A percentile compares a stretch with the other conserved stretches of the same genome.
Evolutionary conservation across 2,113 vertebrate genomes (phyloP).

Genomic region (Nibea coibor): DNA sequence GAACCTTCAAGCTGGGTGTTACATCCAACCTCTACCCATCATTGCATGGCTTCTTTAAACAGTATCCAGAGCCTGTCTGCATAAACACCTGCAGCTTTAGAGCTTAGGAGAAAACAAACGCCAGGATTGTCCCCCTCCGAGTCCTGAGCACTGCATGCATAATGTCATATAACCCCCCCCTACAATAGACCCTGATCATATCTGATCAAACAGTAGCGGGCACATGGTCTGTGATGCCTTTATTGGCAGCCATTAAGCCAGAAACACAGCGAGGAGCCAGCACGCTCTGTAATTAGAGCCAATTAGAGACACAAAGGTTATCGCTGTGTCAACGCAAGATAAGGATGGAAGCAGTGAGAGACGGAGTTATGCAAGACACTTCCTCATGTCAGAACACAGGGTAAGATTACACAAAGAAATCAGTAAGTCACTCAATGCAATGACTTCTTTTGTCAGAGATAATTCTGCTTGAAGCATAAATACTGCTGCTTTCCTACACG

Average conservation of each 20-base stretch:
- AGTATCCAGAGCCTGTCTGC: slow-evolving; percentile 19
- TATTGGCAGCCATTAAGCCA: not conserved
- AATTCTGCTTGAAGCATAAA: not conserved
- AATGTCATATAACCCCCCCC: slow-evolving; percentile 4
- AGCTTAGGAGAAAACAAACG: slow-evolving; percentile 66
- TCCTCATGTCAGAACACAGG: not conserved
- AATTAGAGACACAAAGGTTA: slow-evolving; percentile 36
- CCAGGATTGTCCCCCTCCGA: slow-evolving; percentile 37
- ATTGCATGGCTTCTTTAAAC: slow-evolving; percentile 27
- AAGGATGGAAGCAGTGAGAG: slow-evolving; percentile 25
- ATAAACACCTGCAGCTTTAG: slow-evolving; percentile 61
- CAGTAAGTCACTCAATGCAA: not conserved
- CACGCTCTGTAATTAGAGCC: slow-evolving; percentile 5
- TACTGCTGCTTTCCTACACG: not conserved
- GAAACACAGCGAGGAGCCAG: not conserved
- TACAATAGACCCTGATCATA: slow-evolving; percentile 25
- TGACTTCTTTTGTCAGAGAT: no score
- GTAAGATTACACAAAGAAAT: not conserved
- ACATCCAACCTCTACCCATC: slow-evolving; percentile 25
- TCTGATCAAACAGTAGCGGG: slow-evolving; percentile 23
- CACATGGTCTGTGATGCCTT: not conserved
- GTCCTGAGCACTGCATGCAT: slow-evolving; percentile 10
- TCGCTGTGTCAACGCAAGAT: slow-evolving; percentile 34
- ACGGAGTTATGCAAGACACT: not conserved
- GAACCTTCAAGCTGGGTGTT: slow-evolving; percentile 9